Conservation (phyloP, 2,888 invertebrate genomes). For the Drosophila kambysellisi region DNA sequence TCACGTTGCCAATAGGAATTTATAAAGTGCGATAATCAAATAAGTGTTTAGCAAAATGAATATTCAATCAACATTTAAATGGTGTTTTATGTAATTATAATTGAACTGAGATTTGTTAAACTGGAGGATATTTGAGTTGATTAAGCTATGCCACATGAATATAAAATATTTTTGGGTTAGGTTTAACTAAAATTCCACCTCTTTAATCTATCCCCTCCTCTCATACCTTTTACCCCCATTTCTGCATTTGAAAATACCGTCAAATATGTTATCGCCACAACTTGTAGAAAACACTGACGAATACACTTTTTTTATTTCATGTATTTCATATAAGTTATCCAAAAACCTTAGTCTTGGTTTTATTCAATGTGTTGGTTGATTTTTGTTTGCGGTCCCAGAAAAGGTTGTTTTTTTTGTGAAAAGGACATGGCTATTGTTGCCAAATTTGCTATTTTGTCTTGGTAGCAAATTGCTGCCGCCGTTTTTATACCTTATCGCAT, state of each 20-base stretch:
- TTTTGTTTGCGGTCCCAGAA: constrained; percentile 44
- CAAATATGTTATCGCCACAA: neutral
- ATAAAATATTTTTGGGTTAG: neutral
- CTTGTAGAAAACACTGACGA: neutral
- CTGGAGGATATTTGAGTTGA: neutral
- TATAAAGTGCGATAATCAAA: constrained; percentile 3
- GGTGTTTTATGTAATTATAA: neutral
- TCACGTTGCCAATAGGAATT: neutral
- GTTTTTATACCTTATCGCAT: constrained; percentile 18
- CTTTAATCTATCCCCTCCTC: neutral
- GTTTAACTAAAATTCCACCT: neutral
- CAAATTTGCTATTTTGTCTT: constrained; percentile 72
- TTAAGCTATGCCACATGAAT: neutral
- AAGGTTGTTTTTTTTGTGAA: constrained; percentile 40
- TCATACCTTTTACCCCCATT: neutral
- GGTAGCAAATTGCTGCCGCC: constrained; percentile 67
- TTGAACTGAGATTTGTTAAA: too few relatives aligned
- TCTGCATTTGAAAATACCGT: neutral
- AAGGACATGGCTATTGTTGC: constrained; percentile 68
- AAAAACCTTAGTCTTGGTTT: constrained; percentile 23
- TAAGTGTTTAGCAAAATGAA: neutral
- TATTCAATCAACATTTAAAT: constrained; percentile 1
- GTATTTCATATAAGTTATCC: constrained; percentile 7
- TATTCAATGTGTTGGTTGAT: constrained; percentile 46
- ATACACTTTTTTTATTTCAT: constrained; percentile 22